Evolutionary conservation across 2,113 vertebrate species (phyloP).

Genomic region (Tenrec ecaudatus): DNA sequence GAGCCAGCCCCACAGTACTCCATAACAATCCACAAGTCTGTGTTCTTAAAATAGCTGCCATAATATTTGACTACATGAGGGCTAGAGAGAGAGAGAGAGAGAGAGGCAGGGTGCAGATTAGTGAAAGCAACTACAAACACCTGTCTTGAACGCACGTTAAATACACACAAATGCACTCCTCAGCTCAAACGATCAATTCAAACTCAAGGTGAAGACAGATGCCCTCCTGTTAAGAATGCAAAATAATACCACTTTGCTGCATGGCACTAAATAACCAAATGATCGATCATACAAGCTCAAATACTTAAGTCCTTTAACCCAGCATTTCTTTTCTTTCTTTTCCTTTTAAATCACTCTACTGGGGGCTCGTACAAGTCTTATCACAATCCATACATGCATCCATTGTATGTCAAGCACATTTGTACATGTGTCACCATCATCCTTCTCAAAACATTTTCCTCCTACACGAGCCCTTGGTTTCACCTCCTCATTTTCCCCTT

Average conservation of each 20-base stretch:
- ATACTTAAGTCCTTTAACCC: too few species aligned
- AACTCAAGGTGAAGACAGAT: slow-evolving; percentile 27
- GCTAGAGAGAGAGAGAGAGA: slow-evolving; percentile 49
- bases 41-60: slow-evolving; percentile 98
- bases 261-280: too few species aligned
- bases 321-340: too few species aligned
- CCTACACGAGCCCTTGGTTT: too few species aligned
- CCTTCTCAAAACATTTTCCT: too few species aligned
- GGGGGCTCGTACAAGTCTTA: too few species aligned
- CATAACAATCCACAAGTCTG: slow-evolving; percentile 98
- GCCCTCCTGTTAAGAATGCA: background rate
- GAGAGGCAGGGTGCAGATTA: slow-evolving; percentile 34
- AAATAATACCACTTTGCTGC: slow-evolving; percentile 18
- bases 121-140: background rate
- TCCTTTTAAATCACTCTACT: too few species aligned
- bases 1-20: slow-evolving; percentile 97
- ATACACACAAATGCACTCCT: slow-evolving; percentile 12
- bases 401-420: too few species aligned
- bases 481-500: too few species aligned
- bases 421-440: too few species aligned
- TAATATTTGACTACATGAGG: slow-evolving; percentile 96
- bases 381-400: too few species aligned
- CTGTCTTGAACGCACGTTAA: background rate
- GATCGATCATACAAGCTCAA: too few species aligned
- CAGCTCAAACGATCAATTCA: background rate